Percentiles rank a stretch among this genome's conserved stretches.
Evolutionary conservation across 1,140 invertebrate species (phyloP).

Genomic region (Melitaea cinxia): DNA sequence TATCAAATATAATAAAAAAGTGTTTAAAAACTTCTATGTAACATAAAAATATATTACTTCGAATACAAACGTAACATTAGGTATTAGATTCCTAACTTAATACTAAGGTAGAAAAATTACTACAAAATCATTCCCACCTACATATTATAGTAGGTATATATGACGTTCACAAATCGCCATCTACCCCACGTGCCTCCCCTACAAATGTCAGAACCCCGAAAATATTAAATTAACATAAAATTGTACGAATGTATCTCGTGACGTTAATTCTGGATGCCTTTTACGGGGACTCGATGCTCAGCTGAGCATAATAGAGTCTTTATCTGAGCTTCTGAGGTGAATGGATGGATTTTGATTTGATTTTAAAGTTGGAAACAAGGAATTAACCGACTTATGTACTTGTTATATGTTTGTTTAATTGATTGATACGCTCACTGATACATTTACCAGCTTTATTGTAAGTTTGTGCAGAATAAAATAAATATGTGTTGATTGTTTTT

Average conservation of each 20-base stretch:
- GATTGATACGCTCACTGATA: too few relatives aligned
- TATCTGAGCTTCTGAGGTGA: conserved; percentile 25
- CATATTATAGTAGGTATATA: neutral
- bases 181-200: conserved; percentile 15
- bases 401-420: neutral
- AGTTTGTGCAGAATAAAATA: too few relatives aligned
- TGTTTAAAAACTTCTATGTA: too few relatives aligned
- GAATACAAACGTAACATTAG: too few relatives aligned
- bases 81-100: too few relatives aligned
- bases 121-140: neutral
- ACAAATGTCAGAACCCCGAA: conserved; percentile 22
- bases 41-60: too few relatives aligned
- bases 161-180: conserved; percentile 3
- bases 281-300: conserved; percentile 43
- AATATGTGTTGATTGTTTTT: too few relatives aligned
- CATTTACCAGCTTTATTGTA: too few relatives aligned
- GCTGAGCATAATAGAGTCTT: conserved; percentile 50
- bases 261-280: conserved; percentile 54
- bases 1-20: too few relatives aligned
- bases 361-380: conserved; percentile 23
- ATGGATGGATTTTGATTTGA: conserved; percentile 42
- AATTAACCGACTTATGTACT: neutral
- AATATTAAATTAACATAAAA: conserved; percentile 74
- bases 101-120: too few relatives aligned
- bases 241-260: conserved; percentile 58